Evolutionary conservation across 2,888 invertebrate genomes (phyloP).

Genomic region (Aspidapion aeneum): DNA sequence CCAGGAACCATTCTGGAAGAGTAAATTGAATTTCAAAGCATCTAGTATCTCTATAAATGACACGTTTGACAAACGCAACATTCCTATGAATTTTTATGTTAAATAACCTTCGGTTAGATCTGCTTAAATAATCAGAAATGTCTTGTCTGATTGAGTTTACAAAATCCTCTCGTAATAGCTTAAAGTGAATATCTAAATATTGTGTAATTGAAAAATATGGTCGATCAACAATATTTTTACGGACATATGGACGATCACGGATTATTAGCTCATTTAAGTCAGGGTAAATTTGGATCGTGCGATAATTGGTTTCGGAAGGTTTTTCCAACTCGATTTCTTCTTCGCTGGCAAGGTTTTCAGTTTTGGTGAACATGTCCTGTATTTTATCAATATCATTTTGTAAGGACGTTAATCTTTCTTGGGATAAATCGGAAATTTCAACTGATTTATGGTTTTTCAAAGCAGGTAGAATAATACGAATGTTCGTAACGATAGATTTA

Average conservation of each 20-base stretch:
- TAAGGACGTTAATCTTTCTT: not conserved
- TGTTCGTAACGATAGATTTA: not conserved
- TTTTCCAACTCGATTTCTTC: too few species aligned
- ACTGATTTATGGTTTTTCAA: not conserved
- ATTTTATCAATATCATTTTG: not conserved
- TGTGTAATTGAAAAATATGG: slow-evolving; percentile 62
- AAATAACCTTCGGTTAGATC: slow-evolving; percentile 12
- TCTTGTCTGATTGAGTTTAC: slow-evolving; percentile 66
- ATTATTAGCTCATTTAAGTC: not conserved
- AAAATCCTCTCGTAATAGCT: slow-evolving; percentile 77
- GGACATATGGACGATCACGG: slow-evolving; percentile 44
- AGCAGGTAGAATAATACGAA: not conserved
- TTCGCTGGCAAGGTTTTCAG: too few species aligned
- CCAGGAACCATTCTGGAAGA: not conserved
- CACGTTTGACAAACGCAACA: slow-evolving; percentile 13
- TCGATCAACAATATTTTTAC: slow-evolving; percentile 59
- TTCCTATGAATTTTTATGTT: slow-evolving; percentile 12
- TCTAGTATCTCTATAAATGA: slow-evolving; percentile 24
- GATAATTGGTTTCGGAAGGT: too few species aligned
- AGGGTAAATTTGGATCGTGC: not conserved
- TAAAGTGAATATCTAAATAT: slow-evolving; percentile 78
- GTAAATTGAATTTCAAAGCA: slow-evolving; percentile 27
- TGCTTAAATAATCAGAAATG: slow-evolving; percentile 11
- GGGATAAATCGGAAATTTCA: not conserved
- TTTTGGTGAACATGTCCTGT: not conserved